Conservation (phyloP, 2,888 invertebrate genomes). For the Pocota personata region DNA sequence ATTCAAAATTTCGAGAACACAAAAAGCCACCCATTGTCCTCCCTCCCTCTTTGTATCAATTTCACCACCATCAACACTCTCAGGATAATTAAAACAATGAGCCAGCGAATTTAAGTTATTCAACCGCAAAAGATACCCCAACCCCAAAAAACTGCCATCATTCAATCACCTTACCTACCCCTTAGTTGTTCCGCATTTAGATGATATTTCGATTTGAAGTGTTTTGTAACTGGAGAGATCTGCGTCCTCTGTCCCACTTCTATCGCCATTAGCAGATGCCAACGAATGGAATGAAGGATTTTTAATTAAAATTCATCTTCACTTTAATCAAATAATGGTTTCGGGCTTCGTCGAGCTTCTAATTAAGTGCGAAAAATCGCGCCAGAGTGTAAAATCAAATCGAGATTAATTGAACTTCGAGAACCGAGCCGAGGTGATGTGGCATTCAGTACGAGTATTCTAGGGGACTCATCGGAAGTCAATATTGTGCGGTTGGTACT, state of each 20-base stretch:
- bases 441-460: slow-evolving; percentile 7
- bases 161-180: slow-evolving; percentile 8
- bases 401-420: slow-evolving; percentile 79
- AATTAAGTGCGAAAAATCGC: slow-evolving; percentile 83
- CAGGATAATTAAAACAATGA: slow-evolving; percentile 71
- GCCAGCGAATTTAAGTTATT: slow-evolving; percentile 67
- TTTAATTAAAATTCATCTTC: slow-evolving; percentile 83
- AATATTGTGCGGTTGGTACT: slow-evolving; percentile 1
- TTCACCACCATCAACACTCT: slow-evolving; percentile 17
- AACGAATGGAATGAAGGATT: slow-evolving; percentile 75
- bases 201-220: slow-evolving; percentile 73
- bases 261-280: slow-evolving; percentile 39
- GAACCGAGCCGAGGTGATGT: slow-evolving; percentile 7
- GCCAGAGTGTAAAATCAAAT: slow-evolving; percentile 82
- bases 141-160: neutral
- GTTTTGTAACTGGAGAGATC: slow-evolving; percentile 59
- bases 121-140: slow-evolving; percentile 49
- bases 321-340: slow-evolving; percentile 82
- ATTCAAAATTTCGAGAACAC: slow-evolving; percentile 35
- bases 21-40: slow-evolving; percentile 2
- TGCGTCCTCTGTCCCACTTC: slow-evolving; percentile 38
- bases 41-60: slow-evolving; percentile 7
- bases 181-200: slow-evolving; percentile 38
- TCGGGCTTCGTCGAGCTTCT: slow-evolving; percentile 78
- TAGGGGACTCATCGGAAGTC: neutral